Evolutionary conservation across 2,797 vertebrate genomes (phyloP).

Genomic region (Alosa sapidissima): DNA sequence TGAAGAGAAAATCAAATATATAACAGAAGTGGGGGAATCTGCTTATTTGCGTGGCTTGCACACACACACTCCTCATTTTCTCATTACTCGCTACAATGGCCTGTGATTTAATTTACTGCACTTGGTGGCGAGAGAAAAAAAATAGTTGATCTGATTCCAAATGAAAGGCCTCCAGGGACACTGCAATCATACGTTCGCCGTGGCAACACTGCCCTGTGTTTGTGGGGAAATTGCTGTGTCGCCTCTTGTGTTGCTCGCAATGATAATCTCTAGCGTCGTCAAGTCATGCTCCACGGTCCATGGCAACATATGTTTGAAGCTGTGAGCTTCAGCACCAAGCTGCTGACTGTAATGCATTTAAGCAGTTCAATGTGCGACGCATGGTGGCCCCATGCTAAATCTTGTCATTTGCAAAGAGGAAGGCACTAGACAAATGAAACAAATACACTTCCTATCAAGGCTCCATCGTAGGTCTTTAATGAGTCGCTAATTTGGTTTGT

Average conservation of each 20-base stretch:
- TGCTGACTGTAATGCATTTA: background rate
- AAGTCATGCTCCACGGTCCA: background rate
- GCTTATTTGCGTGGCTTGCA: background rate
- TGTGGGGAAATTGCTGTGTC: conserved; percentile 18
- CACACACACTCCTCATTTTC: conserved; percentile 31
- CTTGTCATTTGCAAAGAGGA: background rate
- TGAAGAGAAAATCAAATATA: background rate
- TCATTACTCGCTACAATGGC: conserved; percentile 7
- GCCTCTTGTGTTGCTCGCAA: conserved; percentile 14
- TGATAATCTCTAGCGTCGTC: background rate
- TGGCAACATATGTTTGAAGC: conserved; percentile 13
- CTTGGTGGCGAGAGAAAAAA: conserved; percentile 25
- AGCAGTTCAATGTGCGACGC: background rate
- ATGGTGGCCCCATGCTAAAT: background rate
- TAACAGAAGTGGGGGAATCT: background rate
- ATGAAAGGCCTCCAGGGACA: conserved; percentile 42
- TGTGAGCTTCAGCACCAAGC: background rate
- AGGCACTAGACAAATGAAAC: background rate
- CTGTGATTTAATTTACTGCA: conserved; percentile 31
- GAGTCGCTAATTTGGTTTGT: background rate
- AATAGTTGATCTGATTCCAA: conserved; percentile 48
- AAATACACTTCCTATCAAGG: background rate
- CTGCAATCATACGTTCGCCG: conserved; percentile 55
- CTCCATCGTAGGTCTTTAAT: background rate
- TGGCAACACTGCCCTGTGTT: conserved; percentile 19